phyloP scores from a whole-genome alignment of 2,113 vertebrate genomes.

The Arvicanthis niloticus region DNA sequence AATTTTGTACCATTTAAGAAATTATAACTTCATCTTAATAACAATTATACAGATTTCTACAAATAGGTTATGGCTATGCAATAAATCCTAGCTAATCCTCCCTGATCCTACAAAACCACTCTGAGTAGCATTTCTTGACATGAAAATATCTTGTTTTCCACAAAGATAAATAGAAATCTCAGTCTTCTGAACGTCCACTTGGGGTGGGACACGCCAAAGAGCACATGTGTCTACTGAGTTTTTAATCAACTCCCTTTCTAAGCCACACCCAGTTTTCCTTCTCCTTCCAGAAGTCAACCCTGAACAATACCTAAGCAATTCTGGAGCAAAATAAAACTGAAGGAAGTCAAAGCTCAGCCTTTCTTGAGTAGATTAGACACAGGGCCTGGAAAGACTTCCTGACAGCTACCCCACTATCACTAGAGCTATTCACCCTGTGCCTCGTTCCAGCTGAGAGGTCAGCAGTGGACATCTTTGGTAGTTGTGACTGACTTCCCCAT shows the following conservation, averaged over 20 bases:
- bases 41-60: no score
- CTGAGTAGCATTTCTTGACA: neutral
- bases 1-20: no score
- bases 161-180: neutral
- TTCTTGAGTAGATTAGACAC: neutral
- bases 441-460: no score
- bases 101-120: no score
- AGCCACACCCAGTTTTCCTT: neutral
- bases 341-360: neutral
- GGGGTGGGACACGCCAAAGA: neutral
- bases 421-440: neutral
- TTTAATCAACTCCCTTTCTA: neutral
- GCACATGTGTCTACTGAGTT: accelerated
- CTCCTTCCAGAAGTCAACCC: neutral
- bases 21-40: no score
- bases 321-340: neutral
- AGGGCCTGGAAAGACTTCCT: neutral
- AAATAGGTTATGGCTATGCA: no score
- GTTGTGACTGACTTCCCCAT: neutral
- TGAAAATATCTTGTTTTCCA: neutral
- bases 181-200: neutral
- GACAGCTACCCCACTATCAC: neutral
- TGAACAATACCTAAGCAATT: neutral
- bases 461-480: neutral
- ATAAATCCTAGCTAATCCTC: no score